Evolutionary conservation across 2,888 invertebrate genomes (phyloP).

Genomic region (Drosophila borborema): DNA sequence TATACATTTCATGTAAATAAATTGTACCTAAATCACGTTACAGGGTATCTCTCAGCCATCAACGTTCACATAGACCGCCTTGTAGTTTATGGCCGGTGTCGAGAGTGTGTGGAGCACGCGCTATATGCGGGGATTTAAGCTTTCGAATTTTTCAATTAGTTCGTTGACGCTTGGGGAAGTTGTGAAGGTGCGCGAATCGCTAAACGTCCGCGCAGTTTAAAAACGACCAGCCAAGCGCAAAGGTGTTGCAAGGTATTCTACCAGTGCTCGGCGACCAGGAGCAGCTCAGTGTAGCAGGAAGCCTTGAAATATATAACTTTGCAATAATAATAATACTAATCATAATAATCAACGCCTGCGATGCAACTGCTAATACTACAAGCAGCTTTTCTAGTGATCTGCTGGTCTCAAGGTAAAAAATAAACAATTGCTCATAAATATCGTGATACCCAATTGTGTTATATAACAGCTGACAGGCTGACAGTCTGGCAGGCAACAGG

Average conservation of each 20-base stretch:
- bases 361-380: constrained; percentile 47
- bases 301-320: constrained; percentile 1
- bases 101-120: constrained; percentile 58
- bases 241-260: constrained; percentile 47
- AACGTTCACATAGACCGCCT: neutral
- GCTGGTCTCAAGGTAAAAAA: constrained; percentile 64
- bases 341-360: neutral
- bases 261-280: constrained; percentile 28
- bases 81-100: constrained; percentile 31
- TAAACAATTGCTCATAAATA: neutral
- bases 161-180: constrained; percentile 78
- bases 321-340: neutral
- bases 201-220: constrained; percentile 69
- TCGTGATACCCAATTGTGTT: constrained; percentile 11
- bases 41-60: neutral
- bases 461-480: constrained; percentile 22
- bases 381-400: constrained; percentile 54
- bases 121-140: constrained; percentile 69
- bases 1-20: neutral
- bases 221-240: constrained; percentile 63
- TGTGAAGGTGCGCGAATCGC: constrained; percentile 68
- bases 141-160: constrained; percentile 80
- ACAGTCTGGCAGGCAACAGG: neutral
- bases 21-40: too few relatives aligned
- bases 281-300: neutral